Evolutionary conservation across 1,140 invertebrate species (phyloP), one percentile per base, ranked within the genome.

Genomic region (Homarus americanus): DNA sequence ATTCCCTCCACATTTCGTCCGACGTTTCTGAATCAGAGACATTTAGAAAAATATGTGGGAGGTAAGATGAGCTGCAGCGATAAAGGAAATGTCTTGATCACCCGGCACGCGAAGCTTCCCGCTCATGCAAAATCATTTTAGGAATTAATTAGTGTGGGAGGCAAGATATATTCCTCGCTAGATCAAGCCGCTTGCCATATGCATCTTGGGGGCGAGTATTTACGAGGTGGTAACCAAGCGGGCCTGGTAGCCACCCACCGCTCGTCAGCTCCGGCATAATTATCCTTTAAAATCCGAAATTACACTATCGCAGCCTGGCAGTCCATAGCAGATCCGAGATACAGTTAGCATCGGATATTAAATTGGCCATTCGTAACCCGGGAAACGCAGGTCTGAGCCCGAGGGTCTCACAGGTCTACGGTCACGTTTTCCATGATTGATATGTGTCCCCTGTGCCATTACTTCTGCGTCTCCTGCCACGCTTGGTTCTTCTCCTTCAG

Each of bases 341-440:
- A 80, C 78, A 80, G 78, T 80, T 80, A 80, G 44, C 40, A 80
- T 15, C 34, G 7, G 41, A 58, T 34, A 34, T 49, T 80, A 80
- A 80, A 58, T 44, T 80, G 36, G 44, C 38, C 66, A 72, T 84
- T 73, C 40, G 69, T 73, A 72, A 36, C 24, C 41, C 34, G 40
- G 82, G 69, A 84, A 24, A 20, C 63, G 36, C 63, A 17, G 53
- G 82, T 44, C 63, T n/a, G 28, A 9, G 34, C 82, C 32, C 38
- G 36, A 9, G 82, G 69, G 15, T 58, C 53, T 4, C 4, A 7
- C 63, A 28, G n/a, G n/a, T 69, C 63, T 12, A 28, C 28, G 78
- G 53, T 78, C 58, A 79, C 86, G 76, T 72, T 78, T 44, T 72
- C 76, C 69, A 41, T 88, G 86, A 88, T 88, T 58, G 86, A 88